Conservation (phyloP, 1,140 invertebrate genomes). For the Zaprionus kolodkinae region DNA sequence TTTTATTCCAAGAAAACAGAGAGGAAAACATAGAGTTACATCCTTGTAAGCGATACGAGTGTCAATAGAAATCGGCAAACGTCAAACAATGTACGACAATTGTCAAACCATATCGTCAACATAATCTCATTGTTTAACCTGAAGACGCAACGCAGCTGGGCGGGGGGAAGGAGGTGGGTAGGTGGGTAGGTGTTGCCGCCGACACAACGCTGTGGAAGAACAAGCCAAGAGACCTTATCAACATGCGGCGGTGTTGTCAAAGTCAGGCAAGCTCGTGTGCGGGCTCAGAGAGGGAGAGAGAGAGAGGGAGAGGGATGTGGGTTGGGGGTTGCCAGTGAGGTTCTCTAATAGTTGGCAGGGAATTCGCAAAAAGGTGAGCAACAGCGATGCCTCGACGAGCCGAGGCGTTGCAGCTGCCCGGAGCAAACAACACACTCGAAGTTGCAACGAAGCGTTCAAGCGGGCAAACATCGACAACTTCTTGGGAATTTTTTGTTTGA, state of each 20-base stretch:
- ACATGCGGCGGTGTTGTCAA: slow-evolving; percentile 75
- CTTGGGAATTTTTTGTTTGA: slow-evolving; percentile 70
- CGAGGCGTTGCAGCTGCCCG: slow-evolving; percentile 4
- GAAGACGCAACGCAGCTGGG: slow-evolving; percentile 16
- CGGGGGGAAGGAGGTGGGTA: background rate
- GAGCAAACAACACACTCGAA: slow-evolving; percentile 31
- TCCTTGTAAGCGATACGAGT: slow-evolving; percentile 75
- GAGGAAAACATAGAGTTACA: slow-evolving; percentile 63
- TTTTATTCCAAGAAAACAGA: slow-evolving; percentile 73
- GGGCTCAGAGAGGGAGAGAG: slow-evolving; percentile 23
- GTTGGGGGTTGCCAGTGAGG: background rate
- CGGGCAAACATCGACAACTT: slow-evolving; percentile 79
- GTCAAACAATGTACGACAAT: slow-evolving; percentile 83
- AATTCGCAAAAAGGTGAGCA: slow-evolving; percentile 46
- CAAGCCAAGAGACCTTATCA: slow-evolving; percentile 54
- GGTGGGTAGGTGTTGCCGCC: background rate
- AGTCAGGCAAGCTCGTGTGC: slow-evolving; percentile 65
- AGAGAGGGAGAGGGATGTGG: background rate
- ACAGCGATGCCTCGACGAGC: background rate
- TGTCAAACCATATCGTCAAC: slow-evolving; percentile 84
- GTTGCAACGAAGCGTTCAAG: slow-evolving; percentile 73
- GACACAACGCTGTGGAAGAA: background rate
- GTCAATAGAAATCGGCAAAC: slow-evolving; percentile 82
- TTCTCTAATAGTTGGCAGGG: slow-evolving; percentile 13
- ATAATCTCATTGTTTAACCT: slow-evolving; percentile 83